Percentiles rank a stretch among this genome's conserved stretches.
These are phyloP conservation scores for Tenebrio molitor DNA, from an alignment of 1,140 invertebrate genomes.

Conservation along the genomic window DNA sequence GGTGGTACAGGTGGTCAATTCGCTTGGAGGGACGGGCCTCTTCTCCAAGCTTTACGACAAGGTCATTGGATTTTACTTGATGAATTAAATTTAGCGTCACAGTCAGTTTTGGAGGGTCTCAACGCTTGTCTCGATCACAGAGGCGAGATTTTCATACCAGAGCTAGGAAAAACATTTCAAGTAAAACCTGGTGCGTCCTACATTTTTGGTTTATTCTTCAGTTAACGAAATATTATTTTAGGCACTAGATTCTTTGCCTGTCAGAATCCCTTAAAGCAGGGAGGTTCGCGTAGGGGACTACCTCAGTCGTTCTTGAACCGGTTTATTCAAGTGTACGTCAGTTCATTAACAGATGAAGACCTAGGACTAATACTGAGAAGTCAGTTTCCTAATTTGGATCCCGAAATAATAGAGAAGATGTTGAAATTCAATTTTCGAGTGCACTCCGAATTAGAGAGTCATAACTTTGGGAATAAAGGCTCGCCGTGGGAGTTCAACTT, in stretches of 20 bases:
- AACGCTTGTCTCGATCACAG: conserved; percentile 99
- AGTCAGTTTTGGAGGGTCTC: conserved; percentile 97
- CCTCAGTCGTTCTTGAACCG: conserved; percentile 98
- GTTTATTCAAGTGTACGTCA: conserved; percentile 96
- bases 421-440: conserved; percentile 85
- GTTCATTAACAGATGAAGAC: conserved; percentile 84
- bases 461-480: conserved; percentile 81
- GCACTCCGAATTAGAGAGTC: conserved; percentile 73
- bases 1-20: conserved; percentile 88
- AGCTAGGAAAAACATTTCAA: conserved; percentile 90
- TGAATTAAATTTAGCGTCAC: conserved; percentile 98
- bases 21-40: conserved; percentile 96
- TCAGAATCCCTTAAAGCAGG: conserved; percentile 98
- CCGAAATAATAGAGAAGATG: conserved; percentile 78
- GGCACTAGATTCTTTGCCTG: conserved; percentile 95
- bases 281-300: conserved; percentile 94
- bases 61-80: conserved; percentile 98
- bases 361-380: conserved; percentile 74
- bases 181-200: conserved; percentile 74
- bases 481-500: conserved; percentile 98
- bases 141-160: conserved; percentile 96
- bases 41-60: conserved; percentile 91
- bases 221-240: too few relatives aligned
- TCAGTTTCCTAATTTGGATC: conserved; percentile 71
- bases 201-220: not conserved